phyloP scores from a whole-genome alignment of 2,797 vertebrate species.

The Urosaurus nigricauda region DNA sequence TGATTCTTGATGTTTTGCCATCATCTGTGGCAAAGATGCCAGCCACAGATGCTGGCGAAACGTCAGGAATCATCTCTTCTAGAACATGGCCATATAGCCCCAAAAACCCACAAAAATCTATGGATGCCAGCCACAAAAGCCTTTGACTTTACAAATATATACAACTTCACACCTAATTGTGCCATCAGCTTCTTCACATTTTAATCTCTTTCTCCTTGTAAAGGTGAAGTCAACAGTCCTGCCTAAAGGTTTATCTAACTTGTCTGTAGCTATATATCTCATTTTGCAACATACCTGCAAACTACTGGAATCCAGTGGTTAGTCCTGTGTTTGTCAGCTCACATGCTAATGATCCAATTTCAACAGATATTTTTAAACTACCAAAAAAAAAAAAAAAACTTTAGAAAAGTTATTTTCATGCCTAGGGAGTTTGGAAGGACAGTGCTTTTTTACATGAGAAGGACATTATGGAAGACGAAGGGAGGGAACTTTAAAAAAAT shows the following conservation, averaged over 20 bases:
- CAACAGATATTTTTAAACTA: constrained; percentile 53
- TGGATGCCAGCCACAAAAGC: too few relatives aligned
- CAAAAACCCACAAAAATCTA: too few relatives aligned
- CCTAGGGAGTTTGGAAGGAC: neutral
- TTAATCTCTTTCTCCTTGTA: neutral
- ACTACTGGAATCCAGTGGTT: constrained; percentile 45
- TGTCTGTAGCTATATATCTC: neutral
- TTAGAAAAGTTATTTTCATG: constrained; percentile 25
- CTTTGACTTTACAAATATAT: neutral
- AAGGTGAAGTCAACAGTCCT: neutral
- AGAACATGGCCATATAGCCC: too few relatives aligned
- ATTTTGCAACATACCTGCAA: constrained; percentile 25
- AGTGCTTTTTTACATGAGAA: constrained; percentile 36
- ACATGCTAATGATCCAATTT: constrained; percentile 65
- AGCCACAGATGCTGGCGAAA: too few relatives aligned
- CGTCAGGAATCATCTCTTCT: too few relatives aligned
- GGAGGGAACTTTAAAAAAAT: neutral
- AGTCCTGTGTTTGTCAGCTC: constrained; percentile 48
- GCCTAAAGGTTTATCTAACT: neutral
- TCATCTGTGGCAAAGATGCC: too few relatives aligned
- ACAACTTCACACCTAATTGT: neutral
- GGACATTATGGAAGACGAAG: constrained; percentile 48
- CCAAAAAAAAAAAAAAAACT: too few relatives aligned
- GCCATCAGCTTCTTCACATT: neutral
- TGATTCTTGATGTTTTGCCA: too few relatives aligned